Conservation (phyloP, 2,113 vertebrate genomes). For the Gnathonemus echidnorhynchus region DNA sequence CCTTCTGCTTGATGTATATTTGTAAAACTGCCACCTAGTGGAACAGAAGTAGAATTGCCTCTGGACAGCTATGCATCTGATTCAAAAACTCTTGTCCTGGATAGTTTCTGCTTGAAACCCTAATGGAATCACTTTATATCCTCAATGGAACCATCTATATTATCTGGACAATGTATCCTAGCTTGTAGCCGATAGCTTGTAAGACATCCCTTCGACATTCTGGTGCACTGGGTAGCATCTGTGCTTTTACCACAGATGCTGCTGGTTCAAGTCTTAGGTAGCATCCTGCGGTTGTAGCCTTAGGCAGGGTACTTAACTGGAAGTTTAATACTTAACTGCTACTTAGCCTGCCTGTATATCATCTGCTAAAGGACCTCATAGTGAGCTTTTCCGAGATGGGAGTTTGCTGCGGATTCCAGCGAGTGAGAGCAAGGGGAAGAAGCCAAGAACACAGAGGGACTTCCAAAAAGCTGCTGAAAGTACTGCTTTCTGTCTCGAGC, state of each 20-base stretch:
- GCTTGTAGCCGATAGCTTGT: background rate
- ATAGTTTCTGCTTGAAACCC: background rate
- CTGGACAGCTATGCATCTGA: background rate
- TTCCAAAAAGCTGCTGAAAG: background rate
- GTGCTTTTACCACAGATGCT: background rate
- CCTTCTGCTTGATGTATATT: conserved; percentile 4
- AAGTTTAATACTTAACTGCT: background rate
- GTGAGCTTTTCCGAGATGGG: background rate
- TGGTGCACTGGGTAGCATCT: background rate
- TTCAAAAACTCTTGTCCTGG: background rate
- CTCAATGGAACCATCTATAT: background rate
- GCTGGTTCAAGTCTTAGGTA: background rate
- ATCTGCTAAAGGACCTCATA: background rate
- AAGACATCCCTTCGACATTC: background rate
- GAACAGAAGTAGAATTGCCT: conserved; percentile 12
- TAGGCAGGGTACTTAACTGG: background rate
- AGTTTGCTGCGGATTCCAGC: background rate
- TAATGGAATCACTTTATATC: background rate
- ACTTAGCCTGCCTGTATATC: background rate
- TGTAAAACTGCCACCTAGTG: conserved; percentile 29
- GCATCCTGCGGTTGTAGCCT: background rate
- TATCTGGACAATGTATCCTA: background rate
- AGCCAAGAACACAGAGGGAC: background rate
- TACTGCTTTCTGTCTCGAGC: background rate
- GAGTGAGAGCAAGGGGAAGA: background rate